These are phyloP conservation scores for Linurgus olivaceus DNA, from an alignment of 2,797 vertebrate species.

Conservation along the genomic window DNA sequence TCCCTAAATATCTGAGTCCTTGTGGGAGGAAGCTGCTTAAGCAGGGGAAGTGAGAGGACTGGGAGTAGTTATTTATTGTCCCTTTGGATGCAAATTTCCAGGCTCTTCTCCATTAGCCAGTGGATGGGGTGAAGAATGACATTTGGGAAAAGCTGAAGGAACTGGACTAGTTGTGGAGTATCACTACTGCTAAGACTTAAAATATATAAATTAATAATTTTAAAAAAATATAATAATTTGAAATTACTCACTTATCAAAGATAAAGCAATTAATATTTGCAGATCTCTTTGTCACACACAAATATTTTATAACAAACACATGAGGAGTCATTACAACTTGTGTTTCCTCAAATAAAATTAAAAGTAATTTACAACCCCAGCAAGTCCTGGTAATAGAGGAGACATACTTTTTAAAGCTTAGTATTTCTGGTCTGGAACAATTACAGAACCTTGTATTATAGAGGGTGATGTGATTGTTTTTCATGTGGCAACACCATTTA, in stretches of 20 bases:
- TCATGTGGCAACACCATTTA: slow-evolving; percentile 6
- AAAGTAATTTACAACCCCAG: not conserved
- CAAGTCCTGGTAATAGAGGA: not conserved
- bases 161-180: not conserved
- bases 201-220: not conserved
- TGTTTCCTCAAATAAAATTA: not conserved
- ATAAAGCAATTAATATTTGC: not conserved
- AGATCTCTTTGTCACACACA: not conserved
- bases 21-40: not conserved
- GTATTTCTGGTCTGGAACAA: not conserved
- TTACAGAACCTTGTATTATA: not conserved
- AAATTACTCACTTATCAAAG: not conserved
- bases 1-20: not conserved
- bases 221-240: not conserved
- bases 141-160: not conserved
- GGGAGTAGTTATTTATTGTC: not conserved
- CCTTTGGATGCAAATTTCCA: not conserved
- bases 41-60: not conserved
- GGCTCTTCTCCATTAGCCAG: not conserved
- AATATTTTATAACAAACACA: not conserved
- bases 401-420: not conserved
- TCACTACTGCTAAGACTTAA: not conserved
- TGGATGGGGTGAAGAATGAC: not conserved
- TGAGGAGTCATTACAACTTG: not conserved
- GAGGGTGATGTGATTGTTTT: not conserved